Percentiles rank a stretch among this genome's conserved stretches.
These are phyloP conservation scores for Trichoplax adhaerens DNA, from an alignment of 37 sponge, comb jelly and placozoan genomes.

Conservation along the genomic window DNA sequence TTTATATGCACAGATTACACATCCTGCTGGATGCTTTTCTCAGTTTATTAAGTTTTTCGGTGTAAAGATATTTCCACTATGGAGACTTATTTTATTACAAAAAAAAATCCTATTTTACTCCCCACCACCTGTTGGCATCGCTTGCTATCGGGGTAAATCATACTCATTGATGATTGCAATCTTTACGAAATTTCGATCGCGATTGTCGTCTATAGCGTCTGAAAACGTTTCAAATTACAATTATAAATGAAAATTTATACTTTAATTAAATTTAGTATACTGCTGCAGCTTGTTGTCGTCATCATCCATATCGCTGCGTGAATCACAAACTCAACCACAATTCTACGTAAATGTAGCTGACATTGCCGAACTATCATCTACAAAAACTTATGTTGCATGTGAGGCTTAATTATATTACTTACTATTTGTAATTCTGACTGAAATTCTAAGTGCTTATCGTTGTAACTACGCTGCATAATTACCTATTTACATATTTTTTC, in stretches of 20 bases:
- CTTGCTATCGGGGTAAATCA: conserved; percentile 48
- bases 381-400: conserved; percentile 64
- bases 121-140: conserved; percentile 73
- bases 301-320: too few relatives aligned
- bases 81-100: conserved; percentile 73
- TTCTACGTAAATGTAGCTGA: conserved; percentile 85
- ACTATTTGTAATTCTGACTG: too few relatives aligned
- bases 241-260: not conserved
- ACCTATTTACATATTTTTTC: not conserved
- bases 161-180: too few relatives aligned
- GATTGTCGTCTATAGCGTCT: not conserved
- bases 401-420: not conserved
- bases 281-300: conserved; percentile 47
- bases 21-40: conserved; percentile 43
- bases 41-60: conserved; percentile 61
- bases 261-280: conserved; percentile 32
- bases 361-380: conserved; percentile 28
- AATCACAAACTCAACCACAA: conserved; percentile 4
- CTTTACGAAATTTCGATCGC: too few relatives aligned
- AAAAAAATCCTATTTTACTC: conserved; percentile 70
- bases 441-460: too few relatives aligned
- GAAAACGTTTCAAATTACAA: not conserved
- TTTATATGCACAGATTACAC: conserved; percentile 9
- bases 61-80: conserved; percentile 64
- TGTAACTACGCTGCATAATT: not conserved